Evolutionary conservation across 2,113 vertebrate genomes (phyloP), one percentile per base, ranked within the genome.

Genomic region (Lonchura striata): DNA sequence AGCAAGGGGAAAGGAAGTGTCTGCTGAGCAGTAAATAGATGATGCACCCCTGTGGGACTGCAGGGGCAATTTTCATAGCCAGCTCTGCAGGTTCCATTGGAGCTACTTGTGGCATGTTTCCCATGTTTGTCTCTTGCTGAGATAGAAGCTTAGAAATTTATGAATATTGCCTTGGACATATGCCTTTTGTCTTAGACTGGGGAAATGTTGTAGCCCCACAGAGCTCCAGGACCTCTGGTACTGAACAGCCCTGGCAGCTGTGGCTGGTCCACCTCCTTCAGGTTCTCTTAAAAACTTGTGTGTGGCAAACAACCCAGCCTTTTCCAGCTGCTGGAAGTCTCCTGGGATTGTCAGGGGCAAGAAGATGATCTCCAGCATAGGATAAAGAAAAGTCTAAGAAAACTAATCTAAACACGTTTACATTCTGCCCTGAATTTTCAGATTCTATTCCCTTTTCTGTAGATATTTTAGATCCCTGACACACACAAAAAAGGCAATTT

Each of bases 221-320:
- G 16, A 82, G 24, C 24, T 57, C 31, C 31, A 35, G 13, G 37
- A 61, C 16, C 6, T 27, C 24, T 19, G 31, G 16, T 70, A 27
- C 31, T 50, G 18, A 47, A 4, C 20, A 52, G 13, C n/a, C 6
- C 13, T 20, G 14, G 23, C 61, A 71, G 23, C 23, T 0, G 0
- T 44, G 25, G 6, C 31, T 84, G 20, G 14, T 37, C 64, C 49
- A 60, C 8, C 24, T 65, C 12, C 18, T 65, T 35, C 39, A 4
- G 30, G 9, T 13, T 68, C 15, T 69, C 2, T 39, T 68, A 69
- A 64, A 78, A 5, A 12, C 22, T 7, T 41, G 17, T 15, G 4
- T 57, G 31, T 44, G 31, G 25, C 24, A 82, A 88, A 53, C 0
- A 6, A 25, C 15, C 3, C 0, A 0, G 15, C 18, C 25, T 92